Evolutionary conservation across 2,113 vertebrate genomes (phyloP).

Genomic region (Phainopepla nitens): DNA sequence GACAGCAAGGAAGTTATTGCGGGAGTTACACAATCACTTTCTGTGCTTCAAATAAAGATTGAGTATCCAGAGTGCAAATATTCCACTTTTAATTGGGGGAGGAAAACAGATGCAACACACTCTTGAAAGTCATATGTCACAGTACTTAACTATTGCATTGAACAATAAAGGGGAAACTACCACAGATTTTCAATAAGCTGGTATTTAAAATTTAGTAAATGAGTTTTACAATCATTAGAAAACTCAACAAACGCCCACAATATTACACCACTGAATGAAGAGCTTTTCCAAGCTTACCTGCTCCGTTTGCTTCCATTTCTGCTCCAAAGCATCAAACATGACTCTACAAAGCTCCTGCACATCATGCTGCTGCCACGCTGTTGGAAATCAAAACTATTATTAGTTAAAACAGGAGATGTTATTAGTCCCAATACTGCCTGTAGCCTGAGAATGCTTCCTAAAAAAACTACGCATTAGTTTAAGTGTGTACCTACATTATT

Average conservation of each 20-base stretch:
- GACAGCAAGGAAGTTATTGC: background rate
- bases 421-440: background rate
- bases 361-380: constrained; percentile 99
- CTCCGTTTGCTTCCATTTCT: constrained; percentile 98
- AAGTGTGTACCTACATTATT: background rate
- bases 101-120: background rate
- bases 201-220: background rate
- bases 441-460: background rate
- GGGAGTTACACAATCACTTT: background rate
- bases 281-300: constrained; percentile 77
- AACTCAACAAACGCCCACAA: background rate
- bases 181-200: background rate
- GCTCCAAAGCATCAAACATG: constrained; percentile 99
- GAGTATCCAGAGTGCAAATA: background rate
- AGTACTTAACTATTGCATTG: background rate
- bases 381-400: constrained; percentile 51
- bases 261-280: background rate
- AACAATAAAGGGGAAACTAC: background rate
- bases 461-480: background rate
- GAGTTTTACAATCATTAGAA: background rate
- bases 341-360: constrained; percentile 99
- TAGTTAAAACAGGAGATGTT: background rate
- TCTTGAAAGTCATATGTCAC: background rate
- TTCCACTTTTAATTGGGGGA: background rate
- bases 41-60: background rate